Base-by-base conservation (phyloP, 1,140 invertebrate genomes). In the Cydia strobilella region DNA sequence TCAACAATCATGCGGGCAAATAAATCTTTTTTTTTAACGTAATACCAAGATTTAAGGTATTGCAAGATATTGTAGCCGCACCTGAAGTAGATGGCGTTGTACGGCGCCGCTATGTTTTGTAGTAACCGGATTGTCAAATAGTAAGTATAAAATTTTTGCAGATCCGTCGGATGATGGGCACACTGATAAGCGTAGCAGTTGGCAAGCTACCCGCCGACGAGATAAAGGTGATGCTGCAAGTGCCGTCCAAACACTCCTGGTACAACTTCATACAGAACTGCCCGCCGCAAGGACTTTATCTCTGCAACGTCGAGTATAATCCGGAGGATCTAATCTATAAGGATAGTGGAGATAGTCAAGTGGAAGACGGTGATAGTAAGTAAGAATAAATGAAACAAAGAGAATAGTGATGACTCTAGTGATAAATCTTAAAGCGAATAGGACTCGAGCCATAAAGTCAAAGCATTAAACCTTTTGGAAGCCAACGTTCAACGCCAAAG, bases 81-180 rank as follows among this genome's bases (percentile, higher is more conserved):
- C n/a, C n/a, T n/a, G n/a, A n/a, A n/a, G n/a, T n/a, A n/a, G n/a
- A n/a, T n/a, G n/a, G n/a, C n/a, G n/a, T n/a, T n/a, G n/a, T n/a
- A n/a, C n/a, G n/a, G n/a, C n/a, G n/a, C n/a, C n/a, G n/a, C n/a
- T n/a, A n/a, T n/a, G n/a, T n/a, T n/a, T n/a, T n/a, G n/a, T n/a
- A n/a, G n/a, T n/a, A n/a, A n/a, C n/a, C n/a, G n/a, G n/a, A n/a
- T n/a, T n/a, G n/a, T n/a, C 45, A 48, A 48, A 45, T 45, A 45
- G 45, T 5, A 48, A 48, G 13, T 48, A 15, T 15, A 4, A 48
- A 25, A 42, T 65, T 3, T 10, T n/a, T 81, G 84, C 84, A 97
- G 95, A 95, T 97, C 5, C 94, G 96, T 63, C 94, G 96, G 51
- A 97, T 96, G 86, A 93, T 97, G 25, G 95, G 94, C 23, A 84